Percentiles rank a stretch among this genome's conserved stretches.
These are phyloP conservation scores for Zosterops borbonicus DNA, from an alignment of 2,113 vertebrate genomes.

Conservation along the genomic window DNA sequence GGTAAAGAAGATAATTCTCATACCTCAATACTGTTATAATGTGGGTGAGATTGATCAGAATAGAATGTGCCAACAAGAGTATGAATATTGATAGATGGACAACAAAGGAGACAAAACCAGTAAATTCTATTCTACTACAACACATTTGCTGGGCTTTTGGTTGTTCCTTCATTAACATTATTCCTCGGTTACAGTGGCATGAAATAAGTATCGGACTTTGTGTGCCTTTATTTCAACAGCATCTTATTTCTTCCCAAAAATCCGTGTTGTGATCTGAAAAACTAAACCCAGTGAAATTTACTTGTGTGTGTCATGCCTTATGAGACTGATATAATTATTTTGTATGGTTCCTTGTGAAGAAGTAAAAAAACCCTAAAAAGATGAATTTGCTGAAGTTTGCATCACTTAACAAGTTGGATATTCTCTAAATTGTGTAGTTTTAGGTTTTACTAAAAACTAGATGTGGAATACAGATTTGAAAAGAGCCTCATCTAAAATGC, in stretches of 20 bases:
- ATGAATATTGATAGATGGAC: neutral
- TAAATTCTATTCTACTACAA: neutral
- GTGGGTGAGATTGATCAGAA: neutral
- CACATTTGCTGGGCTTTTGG: neutral
- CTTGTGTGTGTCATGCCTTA: neutral
- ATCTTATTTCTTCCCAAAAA: neutral
- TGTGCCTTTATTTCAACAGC: neutral
- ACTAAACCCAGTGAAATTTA: neutral
- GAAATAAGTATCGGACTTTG: neutral
- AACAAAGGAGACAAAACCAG: neutral
- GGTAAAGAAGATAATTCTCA: neutral
- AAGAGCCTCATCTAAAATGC: neutral
- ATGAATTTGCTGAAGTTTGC: neutral
- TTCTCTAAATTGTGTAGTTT: neutral
- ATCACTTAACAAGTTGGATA: neutral
- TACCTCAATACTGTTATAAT: neutral
- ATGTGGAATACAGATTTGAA: neutral
- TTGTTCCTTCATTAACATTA: neutral
- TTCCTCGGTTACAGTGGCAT: neutral
- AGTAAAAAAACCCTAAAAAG: fast-evolving
- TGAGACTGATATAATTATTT: neutral
- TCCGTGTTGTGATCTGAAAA: neutral
- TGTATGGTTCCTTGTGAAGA: neutral
- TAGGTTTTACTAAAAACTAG: neutral
- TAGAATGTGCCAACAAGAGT: neutral